Evolutionary conservation across 2,113 vertebrate genomes (phyloP), one percentile per base, ranked within the genome.

Genomic region (Sinocyclocheilus maitianheensis): DNA sequence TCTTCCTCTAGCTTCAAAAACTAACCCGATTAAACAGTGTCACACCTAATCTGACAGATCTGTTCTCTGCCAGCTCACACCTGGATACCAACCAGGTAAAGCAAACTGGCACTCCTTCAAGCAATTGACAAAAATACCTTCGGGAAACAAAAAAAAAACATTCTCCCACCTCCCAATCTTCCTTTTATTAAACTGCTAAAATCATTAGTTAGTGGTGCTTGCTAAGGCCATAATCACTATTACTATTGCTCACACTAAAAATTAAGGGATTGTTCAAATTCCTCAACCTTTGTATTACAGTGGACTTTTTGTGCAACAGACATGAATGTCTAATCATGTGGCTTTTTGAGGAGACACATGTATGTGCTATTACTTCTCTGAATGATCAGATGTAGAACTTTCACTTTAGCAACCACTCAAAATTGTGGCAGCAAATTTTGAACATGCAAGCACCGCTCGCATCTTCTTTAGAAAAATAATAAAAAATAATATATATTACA

Each of bases 11-110:
- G 43, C 37, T 26, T 84, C 48, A 65, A 83, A 80, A 83, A 67
- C 53, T 22, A 74, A 63, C 20, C 48, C 24, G 75, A 74, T 69
- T 88, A 86, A 69, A 89, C 77, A 84, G 77, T 37, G 77, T 75
- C 85, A 87, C 82, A 69, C 88, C 88, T 84, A 84, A 65, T 65
- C 40, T 84, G 67, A 81, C 81, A 46, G 79, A 43, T 71, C 79
- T 81, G 84, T 84, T 30, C 30, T 58, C 48, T 77, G 82, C 85
- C 76, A 86, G 84, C 30, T 77, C 60, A 77, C 37, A 89, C 82
- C 60, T 84, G 69, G 34, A 88, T 51, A 51, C 37, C 51, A 67
- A 83, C 53, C 24, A 65, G 12, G 22, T 60, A 62, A 34, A 16
- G 5, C 10, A 53, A 84, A 58, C 69, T 18, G 24, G 20, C 58